Evolutionary conservation across 2,113 vertebrate species (phyloP).

Genomic region (Chaetorhynchus papuensis): DNA sequence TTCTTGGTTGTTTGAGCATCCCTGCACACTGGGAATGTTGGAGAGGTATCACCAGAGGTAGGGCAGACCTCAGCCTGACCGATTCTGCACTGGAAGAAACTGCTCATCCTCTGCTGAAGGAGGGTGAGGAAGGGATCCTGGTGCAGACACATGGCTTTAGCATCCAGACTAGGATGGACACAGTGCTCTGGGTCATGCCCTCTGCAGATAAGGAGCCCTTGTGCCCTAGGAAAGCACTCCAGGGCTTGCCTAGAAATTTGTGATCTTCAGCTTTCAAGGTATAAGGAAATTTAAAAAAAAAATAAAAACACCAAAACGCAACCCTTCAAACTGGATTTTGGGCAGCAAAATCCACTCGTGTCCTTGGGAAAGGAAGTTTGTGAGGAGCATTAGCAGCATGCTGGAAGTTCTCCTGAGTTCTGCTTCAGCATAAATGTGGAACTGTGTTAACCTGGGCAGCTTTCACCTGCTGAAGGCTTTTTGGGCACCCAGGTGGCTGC

Average conservation of each 20-base stretch:
- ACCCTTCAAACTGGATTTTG: not conserved
- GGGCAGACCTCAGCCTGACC: not conserved
- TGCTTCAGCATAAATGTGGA: not conserved
- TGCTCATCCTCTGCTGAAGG: not conserved
- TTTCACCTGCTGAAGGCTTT: not conserved
- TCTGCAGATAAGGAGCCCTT: not conserved
- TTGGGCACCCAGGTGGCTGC: not conserved
- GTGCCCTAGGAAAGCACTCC: not conserved
- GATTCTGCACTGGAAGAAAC: not conserved
- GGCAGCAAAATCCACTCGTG: not conserved
- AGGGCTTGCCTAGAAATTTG: not conserved
- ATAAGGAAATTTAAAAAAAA: not conserved
- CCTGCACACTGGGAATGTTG: not conserved
- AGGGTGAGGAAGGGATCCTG: not conserved
- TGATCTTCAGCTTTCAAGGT: not conserved
- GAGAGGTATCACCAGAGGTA: not conserved
- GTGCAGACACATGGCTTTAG: not conserved
- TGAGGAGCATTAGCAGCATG: not conserved
- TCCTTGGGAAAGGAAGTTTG: not conserved
- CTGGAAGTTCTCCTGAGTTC: not conserved
- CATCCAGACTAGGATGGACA: not conserved
- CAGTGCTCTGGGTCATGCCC: not conserved
- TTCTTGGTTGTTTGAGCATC: not conserved
- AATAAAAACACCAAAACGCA: not conserved
- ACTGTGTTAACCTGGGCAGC: not conserved